Base-by-base conservation (phyloP, 2,888 invertebrate species). In the Acleris sparsana region DNA sequence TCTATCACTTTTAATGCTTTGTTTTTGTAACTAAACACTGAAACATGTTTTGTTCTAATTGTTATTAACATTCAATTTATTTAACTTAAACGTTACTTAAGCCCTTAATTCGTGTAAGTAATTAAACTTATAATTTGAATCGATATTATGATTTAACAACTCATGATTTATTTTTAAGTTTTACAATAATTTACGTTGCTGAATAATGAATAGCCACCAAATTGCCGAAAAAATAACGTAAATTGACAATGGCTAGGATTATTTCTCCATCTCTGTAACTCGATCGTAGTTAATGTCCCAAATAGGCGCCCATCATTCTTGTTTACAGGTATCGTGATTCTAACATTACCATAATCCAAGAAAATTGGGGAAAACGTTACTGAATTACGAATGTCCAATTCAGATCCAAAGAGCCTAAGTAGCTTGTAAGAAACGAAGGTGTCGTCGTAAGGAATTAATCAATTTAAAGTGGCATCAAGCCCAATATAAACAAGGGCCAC, bases 401-500 rank as follows among this genome's bases (percentile, higher is more conserved):
- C 51, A 29, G 56, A 56, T 52, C 51, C 33, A 57, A 61, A 52
- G 33, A 52, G 57, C 56, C 52, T 62, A 66, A 66, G 66, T 66
- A 53, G 71, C 75, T 74, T 80, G 75, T 77, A 78, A 79, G 77
- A 85, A 82, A 80, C 77, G 74, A 80, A 88, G 84, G 88, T 88
- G 85, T 85, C 83, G 80, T 80, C 77, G 80, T 84, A 82, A 66
- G 81, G 82, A 85, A 89, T 89, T 89, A 87, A 89, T 90, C 88
- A 92, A 88, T 89, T 90, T 87, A 87, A 89, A 90, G 86, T 86
- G 85, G 84, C 85, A 87, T 86, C 84, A 84, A 85, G 86, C 84
- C 85, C 87, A 89, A 89, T 88, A 89, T 89, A 91, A 91, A 92
- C 91, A 92, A 89, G 80, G 83, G 75, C 76, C 88, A 87, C 89